phyloP scores from a whole-genome alignment of 2,888 invertebrate genomes.

The Tetramorium bicarinatum region DNA sequence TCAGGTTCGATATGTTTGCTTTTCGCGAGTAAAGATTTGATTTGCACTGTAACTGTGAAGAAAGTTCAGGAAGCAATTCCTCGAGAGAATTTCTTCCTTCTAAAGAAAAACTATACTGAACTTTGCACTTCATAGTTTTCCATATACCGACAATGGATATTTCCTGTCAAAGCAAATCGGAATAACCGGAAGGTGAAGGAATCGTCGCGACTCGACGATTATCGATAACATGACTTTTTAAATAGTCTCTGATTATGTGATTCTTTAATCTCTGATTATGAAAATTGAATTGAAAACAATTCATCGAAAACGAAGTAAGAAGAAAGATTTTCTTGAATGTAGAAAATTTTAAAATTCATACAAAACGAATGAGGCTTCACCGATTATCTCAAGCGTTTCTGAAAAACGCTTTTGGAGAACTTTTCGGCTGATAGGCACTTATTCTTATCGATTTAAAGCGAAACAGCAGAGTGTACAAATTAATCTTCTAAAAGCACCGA shows the following conservation, averaged over 20 bases:
- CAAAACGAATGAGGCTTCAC: constrained; percentile 29
- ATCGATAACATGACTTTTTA: background rate
- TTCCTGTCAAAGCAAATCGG: constrained; percentile 21
- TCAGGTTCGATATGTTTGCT: constrained; percentile 18
- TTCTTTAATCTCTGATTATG: background rate
- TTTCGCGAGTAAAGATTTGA: constrained; percentile 23
- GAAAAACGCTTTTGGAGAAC: constrained; percentile 21
- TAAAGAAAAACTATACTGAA: constrained; percentile 9
- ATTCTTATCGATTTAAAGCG: constrained; percentile 59
- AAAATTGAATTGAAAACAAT: background rate
- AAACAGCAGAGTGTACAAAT: constrained; percentile 65
- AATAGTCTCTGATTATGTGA: background rate
- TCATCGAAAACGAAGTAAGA: background rate
- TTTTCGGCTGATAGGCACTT: constrained; percentile 37
- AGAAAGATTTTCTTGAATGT: background rate
- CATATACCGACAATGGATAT: constrained; percentile 24
- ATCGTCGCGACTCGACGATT: background rate
- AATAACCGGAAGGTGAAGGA: constrained; percentile 5
- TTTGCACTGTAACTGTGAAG: background rate
- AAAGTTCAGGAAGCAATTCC: constrained; percentile 40
- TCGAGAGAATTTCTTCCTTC: constrained; percentile 35
- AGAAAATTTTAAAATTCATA: constrained; percentile 31
- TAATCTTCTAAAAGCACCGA: constrained; percentile 75
- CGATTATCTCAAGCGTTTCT: background rate
- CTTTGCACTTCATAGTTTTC: constrained; percentile 33